Evolutionary conservation across 2,113 vertebrate genomes (phyloP).

Genomic region (Acrocephalus kingi): DNA sequence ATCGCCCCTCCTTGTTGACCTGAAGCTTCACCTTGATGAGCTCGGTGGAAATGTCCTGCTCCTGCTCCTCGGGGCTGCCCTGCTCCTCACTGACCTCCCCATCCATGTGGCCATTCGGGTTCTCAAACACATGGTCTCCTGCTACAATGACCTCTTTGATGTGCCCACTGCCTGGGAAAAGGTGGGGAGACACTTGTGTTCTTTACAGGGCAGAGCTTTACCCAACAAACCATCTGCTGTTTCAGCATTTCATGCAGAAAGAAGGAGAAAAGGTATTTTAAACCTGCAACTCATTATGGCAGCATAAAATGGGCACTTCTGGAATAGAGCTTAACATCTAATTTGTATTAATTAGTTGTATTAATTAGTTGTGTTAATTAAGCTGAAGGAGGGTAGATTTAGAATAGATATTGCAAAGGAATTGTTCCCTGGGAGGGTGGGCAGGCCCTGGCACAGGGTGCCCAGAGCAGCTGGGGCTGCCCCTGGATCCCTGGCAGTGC

Average conservation of each 20-base stretch:
- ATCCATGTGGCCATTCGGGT: constrained; percentile 59
- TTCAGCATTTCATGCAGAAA: neutral
- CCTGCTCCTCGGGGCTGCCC: constrained; percentile 41
- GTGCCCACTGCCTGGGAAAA: constrained; percentile 71
- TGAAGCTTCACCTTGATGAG: constrained; percentile 76
- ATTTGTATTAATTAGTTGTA: neutral
- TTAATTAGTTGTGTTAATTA: neutral
- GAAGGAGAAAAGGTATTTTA: neutral
- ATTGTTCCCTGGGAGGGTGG: neutral
- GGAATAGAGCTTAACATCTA: neutral
- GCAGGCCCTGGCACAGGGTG: neutral
- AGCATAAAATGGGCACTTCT: accelerated
- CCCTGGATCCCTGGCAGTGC: neutral
- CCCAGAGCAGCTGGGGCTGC: neutral
- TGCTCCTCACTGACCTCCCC: constrained; percentile 52
- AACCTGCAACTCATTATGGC: accelerated
- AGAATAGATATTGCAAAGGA: neutral
- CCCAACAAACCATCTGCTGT: accelerated
- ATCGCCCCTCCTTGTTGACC: constrained; percentile 88
- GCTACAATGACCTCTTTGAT: constrained; percentile 78
- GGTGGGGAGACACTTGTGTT: neutral
- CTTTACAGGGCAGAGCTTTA: neutral
- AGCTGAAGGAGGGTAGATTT: neutral
- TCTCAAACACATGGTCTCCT: constrained; percentile 57
- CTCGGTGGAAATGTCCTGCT: constrained; percentile 53